phyloP scores from a whole-genome alignment of 2,113 vertebrate species.

The Nesogale talazaci region DNA sequence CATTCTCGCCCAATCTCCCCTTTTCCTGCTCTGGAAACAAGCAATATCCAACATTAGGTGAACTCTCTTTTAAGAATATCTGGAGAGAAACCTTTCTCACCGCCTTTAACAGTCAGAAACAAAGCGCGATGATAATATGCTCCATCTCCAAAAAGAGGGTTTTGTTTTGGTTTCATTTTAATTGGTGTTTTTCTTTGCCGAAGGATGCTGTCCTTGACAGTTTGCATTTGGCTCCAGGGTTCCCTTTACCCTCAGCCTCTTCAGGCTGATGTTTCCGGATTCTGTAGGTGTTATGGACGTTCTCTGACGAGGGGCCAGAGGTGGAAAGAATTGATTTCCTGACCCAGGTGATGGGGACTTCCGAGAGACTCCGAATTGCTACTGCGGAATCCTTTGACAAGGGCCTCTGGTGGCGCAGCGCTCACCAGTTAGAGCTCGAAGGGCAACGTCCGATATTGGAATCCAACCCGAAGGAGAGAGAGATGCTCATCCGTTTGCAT shows the following conservation, averaged over 20 bases:
- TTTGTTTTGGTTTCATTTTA: constrained; percentile 6
- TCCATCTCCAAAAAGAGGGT: neutral
- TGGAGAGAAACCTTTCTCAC: constrained; percentile 40
- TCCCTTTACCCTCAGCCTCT: constrained; percentile 48
- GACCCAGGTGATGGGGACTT: neutral
- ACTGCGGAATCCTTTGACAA: neutral
- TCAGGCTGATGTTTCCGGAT: neutral
- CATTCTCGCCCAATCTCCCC: constrained; percentile 14
- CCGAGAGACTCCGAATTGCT: accelerated
- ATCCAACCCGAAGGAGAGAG: neutral
- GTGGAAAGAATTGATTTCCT: neutral
- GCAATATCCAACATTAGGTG: constrained; percentile 24
- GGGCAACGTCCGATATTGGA: too few relatives aligned
- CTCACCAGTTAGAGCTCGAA: too few relatives aligned
- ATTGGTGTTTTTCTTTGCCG: constrained; percentile 31
- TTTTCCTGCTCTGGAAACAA: constrained; percentile 37
- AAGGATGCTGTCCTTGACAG: neutral
- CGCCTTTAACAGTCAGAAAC: neutral
- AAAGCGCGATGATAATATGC: neutral
- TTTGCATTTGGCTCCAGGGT: neutral
- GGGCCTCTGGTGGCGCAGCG: neutral
- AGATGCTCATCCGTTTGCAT: too few relatives aligned
- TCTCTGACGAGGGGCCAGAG: neutral
- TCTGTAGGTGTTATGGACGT: constrained; percentile 17
- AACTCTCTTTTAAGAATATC: constrained; percentile 54